Conservation (phyloP, 2,797 vertebrate species). For the Acipenser ruthenus region DNA sequence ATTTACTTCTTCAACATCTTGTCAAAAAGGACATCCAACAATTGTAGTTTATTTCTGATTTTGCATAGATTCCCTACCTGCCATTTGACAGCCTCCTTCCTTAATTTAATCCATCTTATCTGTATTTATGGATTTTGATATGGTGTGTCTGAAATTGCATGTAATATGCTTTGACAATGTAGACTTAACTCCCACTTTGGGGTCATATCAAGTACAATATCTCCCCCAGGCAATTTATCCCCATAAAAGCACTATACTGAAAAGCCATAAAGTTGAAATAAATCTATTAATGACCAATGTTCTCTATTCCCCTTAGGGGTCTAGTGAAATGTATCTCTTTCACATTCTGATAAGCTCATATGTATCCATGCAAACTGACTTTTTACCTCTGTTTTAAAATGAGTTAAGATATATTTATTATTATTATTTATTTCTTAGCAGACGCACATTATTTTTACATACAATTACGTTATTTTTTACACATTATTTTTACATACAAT, state of each 20-base stretch:
- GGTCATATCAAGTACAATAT: slow-evolving; percentile 21
- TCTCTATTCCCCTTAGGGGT: slow-evolving; percentile 6
- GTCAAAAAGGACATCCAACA: too few relatives aligned
- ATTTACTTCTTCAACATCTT: too few relatives aligned
- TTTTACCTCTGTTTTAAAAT: neutral
- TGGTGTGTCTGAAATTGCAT: slow-evolving; percentile 1
- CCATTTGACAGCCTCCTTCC: slow-evolving; percentile 3
- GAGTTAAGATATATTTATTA: too few relatives aligned
- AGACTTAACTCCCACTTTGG: slow-evolving; percentile 14
- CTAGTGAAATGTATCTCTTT: neutral
- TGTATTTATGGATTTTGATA: neutral
- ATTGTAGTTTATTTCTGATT: neutral
- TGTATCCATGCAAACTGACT: neutral
- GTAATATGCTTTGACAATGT: slow-evolving; percentile 10
- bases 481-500: too few relatives aligned
- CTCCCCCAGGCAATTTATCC: slow-evolving; percentile 17
- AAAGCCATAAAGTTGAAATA: slow-evolving; percentile 22
- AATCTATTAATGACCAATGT: slow-evolving; percentile 20
- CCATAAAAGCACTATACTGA: slow-evolving; percentile 18
- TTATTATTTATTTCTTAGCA: too few relatives aligned
- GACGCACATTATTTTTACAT: too few relatives aligned
- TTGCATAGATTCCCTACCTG: neutral
- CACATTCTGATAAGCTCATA: neutral
- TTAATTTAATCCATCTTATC: slow-evolving; percentile 9
- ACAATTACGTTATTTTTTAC: too few relatives aligned